Base-by-base conservation (phyloP, 2,113 vertebrate genomes). In the Arenaria interpres region DNA sequence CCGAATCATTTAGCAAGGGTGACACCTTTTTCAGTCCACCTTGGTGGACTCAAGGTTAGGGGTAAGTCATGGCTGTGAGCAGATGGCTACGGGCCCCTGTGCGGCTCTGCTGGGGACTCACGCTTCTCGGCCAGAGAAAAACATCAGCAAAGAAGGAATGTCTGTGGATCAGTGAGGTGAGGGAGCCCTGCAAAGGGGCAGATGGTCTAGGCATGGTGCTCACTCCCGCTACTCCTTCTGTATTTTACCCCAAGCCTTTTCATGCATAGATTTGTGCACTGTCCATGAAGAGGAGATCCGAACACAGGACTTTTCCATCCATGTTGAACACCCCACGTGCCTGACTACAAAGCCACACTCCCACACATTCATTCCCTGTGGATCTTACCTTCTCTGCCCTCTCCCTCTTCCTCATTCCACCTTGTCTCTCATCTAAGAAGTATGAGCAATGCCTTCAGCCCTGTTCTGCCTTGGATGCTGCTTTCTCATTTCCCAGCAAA, bases 51-150 rank as follows among this genome's bases (percentile, higher is more conserved):
- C 18, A 33, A 41, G 39, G 39, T 28, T 72, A 66, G 18, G 46
- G 14, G 30, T 43, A 60, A 48, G 18, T 50, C 35, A n/a, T 1
- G 1, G 9, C 39, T 33, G 39, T 1, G 16, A 73, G 53, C 10
- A 60, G 45, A 73, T 6, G 35, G 54, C 56, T 71, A 46, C 2
- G 1, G 62, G 28, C 9, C 22, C 35, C n/a, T 19, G 18, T 1
- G 3, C 17, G 22, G 27, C 54, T 48, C n/a, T 3, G 4, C 19
- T 2, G 1, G 30, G 21, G 41, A 56, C 25, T 21, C 50, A 43
- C 0, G 0, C 14, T 2, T 2, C 41, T 63, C 48, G 18, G 14
- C 16, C 24, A 53, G 30, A 63, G 6, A 18, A 54, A 53, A 72
- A 5, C 24, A 9, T 54, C 56, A 62, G 10, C 54, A 25, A 83